Base-by-base conservation (phyloP, 2,113 vertebrate species). In the Cyanoramphus novaezelandiae region DNA sequence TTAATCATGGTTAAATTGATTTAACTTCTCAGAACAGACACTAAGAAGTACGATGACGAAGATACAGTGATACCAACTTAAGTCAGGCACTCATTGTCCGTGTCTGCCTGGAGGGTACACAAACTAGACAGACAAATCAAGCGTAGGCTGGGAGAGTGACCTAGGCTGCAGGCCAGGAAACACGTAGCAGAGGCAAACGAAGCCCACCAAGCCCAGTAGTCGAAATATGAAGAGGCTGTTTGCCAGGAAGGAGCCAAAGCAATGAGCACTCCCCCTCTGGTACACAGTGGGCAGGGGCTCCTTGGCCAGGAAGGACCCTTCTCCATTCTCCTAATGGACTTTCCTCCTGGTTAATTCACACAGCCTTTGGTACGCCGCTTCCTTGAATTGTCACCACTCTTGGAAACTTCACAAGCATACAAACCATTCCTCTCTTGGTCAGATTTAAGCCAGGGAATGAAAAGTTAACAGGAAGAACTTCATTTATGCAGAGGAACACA, bases 381-480 rank as follows among this genome's bases (percentile, higher is more conserved):
- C 96, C 96, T 92, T 35, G 86, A 93, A 97, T 97, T 97, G 96
- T 96, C 96, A 59, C 81, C 2, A 1, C 62, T 72, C 86, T 13
- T 89, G 93, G 96, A 85, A 92, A 11, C 29, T 10, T 71, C 70
- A 69, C 83, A 89, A 82, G 81, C 81, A 35, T 19, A 75, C 70
- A 74, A 85, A 18, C 19, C 57, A 33, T 39, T 79, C 5, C 52
- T 69, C 57, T 31, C 60, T 2, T 9, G 44, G 74, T 41, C 84
- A 44, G 17, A 14, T 14, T 28, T 5, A 20, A 43, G 24, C 11
- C 86, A 55, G 71, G 74, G 62, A 44, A 90, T 17, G 75, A 13
- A 4, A 29, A 83, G 68, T 0, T 41, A 46, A 35, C 88, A 90
- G 95, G 97, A 96, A 96, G 75, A 68, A 28, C 33, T 74, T 88